These are phyloP conservation scores for Subacronicta megacephala DNA, from an alignment of 2,888 invertebrate genomes.

Conservation along the genomic window DNA sequence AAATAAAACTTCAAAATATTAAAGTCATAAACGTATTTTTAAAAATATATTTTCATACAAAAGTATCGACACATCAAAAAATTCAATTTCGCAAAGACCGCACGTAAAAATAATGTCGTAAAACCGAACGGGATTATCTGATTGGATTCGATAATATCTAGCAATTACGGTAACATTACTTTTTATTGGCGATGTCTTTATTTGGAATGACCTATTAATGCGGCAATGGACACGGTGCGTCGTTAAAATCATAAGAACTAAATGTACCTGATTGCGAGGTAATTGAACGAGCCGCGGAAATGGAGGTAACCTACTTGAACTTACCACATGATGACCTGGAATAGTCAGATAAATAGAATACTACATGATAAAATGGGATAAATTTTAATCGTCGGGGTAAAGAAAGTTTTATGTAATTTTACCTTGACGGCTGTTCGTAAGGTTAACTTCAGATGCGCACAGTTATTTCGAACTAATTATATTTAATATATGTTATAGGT, in stretches of 20 bases:
- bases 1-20: neutral
- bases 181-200: conserved; percentile 57
- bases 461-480: no score
- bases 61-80: conserved; percentile 30
- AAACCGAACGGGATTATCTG: conserved; percentile 56
- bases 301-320: conserved; percentile 9
- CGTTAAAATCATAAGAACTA: conserved; percentile 55
- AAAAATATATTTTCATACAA: no score
- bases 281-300: conserved; percentile 33
- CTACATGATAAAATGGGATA: no score
- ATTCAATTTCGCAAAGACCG: conserved; percentile 43
- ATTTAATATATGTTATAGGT: no score
- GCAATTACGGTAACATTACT: conserved; percentile 54
- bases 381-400: no score
- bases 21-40: conserved; percentile 24
- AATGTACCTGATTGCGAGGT: conserved; percentile 46
- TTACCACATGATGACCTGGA: no score
- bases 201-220: conserved; percentile 51
- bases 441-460: no score
- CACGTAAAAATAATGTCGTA: conserved; percentile 57
- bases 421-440: no score
- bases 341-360: no score
- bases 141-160: conserved; percentile 53
- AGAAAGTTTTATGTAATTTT: no score
- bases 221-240: conserved; percentile 39